A percentile compares a stretch with the other conserved stretches of the same genome.
phyloP scores from a whole-genome alignment of 2,888 invertebrate species.

The Pegoplata infirma region DNA sequence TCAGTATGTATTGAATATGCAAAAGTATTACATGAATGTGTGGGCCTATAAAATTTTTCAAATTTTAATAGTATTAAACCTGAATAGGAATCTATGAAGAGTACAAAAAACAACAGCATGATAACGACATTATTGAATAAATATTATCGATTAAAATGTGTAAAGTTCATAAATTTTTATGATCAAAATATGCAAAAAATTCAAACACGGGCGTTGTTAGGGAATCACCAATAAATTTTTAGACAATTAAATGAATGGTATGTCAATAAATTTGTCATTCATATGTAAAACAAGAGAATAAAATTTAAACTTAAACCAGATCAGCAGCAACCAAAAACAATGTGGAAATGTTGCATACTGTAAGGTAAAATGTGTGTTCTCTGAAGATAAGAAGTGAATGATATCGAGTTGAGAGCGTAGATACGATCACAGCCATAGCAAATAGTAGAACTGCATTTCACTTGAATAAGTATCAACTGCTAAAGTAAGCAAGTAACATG shows the following conservation, averaged over 20 bases:
- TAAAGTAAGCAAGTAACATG: too few relatives aligned
- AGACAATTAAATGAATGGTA: background rate
- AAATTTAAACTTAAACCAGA: background rate
- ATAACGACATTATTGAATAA: background rate
- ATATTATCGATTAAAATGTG: slow-evolving; percentile 15
- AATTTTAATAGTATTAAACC: background rate
- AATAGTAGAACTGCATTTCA: too few relatives aligned
- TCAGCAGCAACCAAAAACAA: background rate
- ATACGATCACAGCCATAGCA: too few relatives aligned
- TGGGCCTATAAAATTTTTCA: background rate
- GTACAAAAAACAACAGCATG: background rate
- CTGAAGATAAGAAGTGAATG: too few relatives aligned
- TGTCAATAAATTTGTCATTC: background rate
- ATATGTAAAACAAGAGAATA: background rate
- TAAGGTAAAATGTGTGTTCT: background rate
- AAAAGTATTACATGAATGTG: background rate
- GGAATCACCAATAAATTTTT: background rate
- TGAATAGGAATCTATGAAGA: background rate
- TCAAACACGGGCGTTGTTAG: slow-evolving; percentile 13
- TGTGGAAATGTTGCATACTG: slow-evolving; percentile 19
- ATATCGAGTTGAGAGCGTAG: too few relatives aligned
- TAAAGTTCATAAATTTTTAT: slow-evolving; percentile 28
- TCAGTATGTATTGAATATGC: slow-evolving; percentile 1
- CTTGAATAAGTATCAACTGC: too few relatives aligned
- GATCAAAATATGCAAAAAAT: slow-evolving; percentile 55